Percentiles rank a stretch among this genome's conserved stretches.
phyloP scores from a whole-genome alignment of 2,113 vertebrate species.

The Lates calcarifer region DNA sequence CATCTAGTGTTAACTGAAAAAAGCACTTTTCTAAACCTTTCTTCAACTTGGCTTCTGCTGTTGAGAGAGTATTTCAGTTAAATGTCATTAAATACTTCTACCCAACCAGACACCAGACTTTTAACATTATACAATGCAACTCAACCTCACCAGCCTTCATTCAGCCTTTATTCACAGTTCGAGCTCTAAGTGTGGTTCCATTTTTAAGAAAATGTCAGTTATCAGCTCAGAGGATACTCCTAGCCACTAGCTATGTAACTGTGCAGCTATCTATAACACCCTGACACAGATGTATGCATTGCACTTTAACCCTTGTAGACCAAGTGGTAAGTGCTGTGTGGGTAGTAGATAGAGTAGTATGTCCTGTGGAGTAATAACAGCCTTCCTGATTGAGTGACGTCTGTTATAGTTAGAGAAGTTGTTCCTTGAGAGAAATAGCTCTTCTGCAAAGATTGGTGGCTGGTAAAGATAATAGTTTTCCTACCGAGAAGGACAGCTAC shows the following conservation, averaged over 20 bases:
- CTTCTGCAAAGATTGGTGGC: neutral
- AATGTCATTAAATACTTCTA: too few species aligned
- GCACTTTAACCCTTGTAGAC: neutral
- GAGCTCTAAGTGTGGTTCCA: neutral
- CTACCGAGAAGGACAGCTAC: neutral
- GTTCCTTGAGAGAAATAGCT: conserved; percentile 10
- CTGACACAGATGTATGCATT: neutral
- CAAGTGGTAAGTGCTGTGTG: conserved; percentile 3
- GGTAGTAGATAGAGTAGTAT: neutral
- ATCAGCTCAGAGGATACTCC: neutral
- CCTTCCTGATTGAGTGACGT: conserved; percentile 33
- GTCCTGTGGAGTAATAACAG: conserved; percentile 15
- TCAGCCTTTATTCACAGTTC: too few species aligned
- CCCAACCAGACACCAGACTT: too few species aligned
- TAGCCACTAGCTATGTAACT: neutral
- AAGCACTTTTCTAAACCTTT: neutral
- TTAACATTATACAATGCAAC: too few species aligned
- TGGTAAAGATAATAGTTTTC: conserved; percentile 19
- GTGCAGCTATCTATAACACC: neutral
- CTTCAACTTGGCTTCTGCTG: too few species aligned
- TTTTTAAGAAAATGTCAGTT: neutral
- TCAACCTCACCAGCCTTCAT: neutral
- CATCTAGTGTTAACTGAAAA: neutral
- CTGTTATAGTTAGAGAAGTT: conserved; percentile 24
- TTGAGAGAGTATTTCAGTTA: too few species aligned